Conservation (phyloP, 2,797 vertebrate species). For the Eidolon dupreanum region DNA sequence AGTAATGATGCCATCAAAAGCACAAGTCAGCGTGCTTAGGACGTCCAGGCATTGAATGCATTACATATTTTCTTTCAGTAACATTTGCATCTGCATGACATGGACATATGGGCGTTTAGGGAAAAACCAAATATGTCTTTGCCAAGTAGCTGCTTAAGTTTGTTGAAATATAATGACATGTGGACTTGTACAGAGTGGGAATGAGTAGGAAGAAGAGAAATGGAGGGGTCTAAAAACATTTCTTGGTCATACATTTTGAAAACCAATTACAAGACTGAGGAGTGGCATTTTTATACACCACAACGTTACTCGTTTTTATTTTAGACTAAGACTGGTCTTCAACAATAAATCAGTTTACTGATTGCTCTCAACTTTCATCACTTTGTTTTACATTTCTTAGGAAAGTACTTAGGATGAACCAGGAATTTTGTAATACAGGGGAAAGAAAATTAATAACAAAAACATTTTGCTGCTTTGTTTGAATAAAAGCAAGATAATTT, state of each 20-base stretch:
- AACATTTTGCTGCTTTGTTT: slow-evolving; percentile 1
- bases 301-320: neutral
- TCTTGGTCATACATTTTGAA: slow-evolving; percentile 4
- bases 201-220: neutral
- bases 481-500: slow-evolving; percentile 39
- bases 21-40: neutral
- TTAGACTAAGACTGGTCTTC: neutral
- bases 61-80: neutral
- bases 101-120: neutral
- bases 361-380: neutral
- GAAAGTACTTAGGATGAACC: slow-evolving; percentile 8
- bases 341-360: neutral
- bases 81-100: neutral
- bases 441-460: slow-evolving; percentile 38
- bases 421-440: neutral
- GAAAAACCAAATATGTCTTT: neutral
- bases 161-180: neutral
- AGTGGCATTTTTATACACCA: neutral
- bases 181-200: neutral
- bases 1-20: neutral
- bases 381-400: neutral
- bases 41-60: neutral
- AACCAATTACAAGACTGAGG: neutral
- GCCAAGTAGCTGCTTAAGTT: neutral
- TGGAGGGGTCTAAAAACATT: neutral